phyloP scores from a whole-genome alignment of 2,888 invertebrate species.

The Drosophila mettleri region DNA sequence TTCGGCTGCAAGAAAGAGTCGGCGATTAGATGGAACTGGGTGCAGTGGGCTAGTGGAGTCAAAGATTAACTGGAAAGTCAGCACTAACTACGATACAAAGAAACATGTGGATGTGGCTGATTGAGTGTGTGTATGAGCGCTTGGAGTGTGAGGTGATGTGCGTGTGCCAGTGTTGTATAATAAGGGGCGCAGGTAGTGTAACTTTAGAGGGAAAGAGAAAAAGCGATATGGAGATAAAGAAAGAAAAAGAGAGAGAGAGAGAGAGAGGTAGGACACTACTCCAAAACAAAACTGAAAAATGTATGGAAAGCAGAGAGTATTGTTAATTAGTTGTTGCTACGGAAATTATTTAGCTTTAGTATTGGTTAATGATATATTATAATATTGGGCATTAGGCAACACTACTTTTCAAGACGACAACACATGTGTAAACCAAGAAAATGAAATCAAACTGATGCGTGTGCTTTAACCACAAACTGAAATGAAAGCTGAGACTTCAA shows the following conservation, averaged over 20 bases:
- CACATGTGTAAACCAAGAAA: slow-evolving; percentile 59
- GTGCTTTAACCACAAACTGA: slow-evolving; percentile 63
- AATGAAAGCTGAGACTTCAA: slow-evolving; percentile 50
- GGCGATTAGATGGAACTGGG: slow-evolving; percentile 42
- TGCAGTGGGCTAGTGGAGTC: slow-evolving; percentile 48
- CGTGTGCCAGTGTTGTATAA: slow-evolving; percentile 58
- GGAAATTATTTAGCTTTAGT: slow-evolving; percentile 51
- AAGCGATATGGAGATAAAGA: neutral
- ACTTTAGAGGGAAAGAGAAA: slow-evolving; percentile 30
- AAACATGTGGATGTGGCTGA: slow-evolving; percentile 66
- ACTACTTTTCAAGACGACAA: slow-evolving; percentile 57
- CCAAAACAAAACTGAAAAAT: slow-evolving; percentile 48
- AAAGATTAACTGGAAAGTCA: slow-evolving; percentile 80
- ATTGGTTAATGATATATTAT: slow-evolving; percentile 49
- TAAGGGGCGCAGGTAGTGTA: slow-evolving; percentile 49
- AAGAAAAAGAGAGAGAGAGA: neutral
- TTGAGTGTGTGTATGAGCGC: slow-evolving; percentile 25
- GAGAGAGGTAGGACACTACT: slow-evolving; percentile 64
- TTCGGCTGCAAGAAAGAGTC: slow-evolving; percentile 81
- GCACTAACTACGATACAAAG: slow-evolving; percentile 81
- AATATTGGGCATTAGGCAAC: slow-evolving; percentile 52
- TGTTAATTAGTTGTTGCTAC: slow-evolving; percentile 41
- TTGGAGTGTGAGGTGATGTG: slow-evolving; percentile 28
- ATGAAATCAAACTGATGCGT: slow-evolving; percentile 47
- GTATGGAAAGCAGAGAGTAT: slow-evolving; percentile 58